phyloP scores from a whole-genome alignment of 2,888 invertebrate genomes.

The Nomada flava region DNA sequence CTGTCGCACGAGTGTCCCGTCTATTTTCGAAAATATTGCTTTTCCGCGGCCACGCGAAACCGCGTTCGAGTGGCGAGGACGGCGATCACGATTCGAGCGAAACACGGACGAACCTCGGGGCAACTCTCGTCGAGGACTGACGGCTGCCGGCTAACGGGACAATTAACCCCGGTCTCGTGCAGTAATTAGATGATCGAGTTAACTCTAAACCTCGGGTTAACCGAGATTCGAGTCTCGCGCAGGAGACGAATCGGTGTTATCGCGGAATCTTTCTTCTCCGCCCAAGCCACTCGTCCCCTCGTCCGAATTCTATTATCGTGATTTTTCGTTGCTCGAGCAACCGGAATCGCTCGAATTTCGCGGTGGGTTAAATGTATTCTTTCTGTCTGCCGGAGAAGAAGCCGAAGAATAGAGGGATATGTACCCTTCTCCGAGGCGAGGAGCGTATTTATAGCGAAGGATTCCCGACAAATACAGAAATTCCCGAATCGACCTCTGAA shows the following conservation, averaged over 20 bases:
- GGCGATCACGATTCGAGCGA: not conserved
- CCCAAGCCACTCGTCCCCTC: not conserved
- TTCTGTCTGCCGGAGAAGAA: too few species aligned
- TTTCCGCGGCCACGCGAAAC: not conserved
- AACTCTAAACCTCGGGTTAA: constrained; percentile 79
- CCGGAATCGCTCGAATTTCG: not conserved
- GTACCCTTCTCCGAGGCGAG: constrained; percentile 1
- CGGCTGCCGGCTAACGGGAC: constrained; percentile 77
- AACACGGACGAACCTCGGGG: not conserved
- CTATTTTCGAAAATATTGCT: constrained; percentile 53
- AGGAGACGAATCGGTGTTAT: constrained; percentile 42
- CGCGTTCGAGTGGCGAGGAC: not conserved
- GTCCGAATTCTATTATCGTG: not conserved
- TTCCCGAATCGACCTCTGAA: constrained; percentile 45
- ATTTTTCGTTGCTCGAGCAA: not conserved
- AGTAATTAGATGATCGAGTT: constrained; percentile 82
- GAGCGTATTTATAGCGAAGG: constrained; percentile 52
- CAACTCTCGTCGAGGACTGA: constrained; percentile 22
- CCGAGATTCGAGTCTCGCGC: constrained; percentile 61
- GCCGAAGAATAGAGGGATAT: not conserved
- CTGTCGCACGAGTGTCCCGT: too few species aligned
- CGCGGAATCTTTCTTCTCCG: constrained; percentile 9
- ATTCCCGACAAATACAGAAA: constrained; percentile 50
- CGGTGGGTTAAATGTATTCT: not conserved
- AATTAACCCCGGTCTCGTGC: constrained; percentile 78